Percentiles rank a stretch among this genome's conserved stretches.
Evolutionary conservation across 2,797 vertebrate genomes (phyloP).

Genomic region (Benthosema pterotum): DNA sequence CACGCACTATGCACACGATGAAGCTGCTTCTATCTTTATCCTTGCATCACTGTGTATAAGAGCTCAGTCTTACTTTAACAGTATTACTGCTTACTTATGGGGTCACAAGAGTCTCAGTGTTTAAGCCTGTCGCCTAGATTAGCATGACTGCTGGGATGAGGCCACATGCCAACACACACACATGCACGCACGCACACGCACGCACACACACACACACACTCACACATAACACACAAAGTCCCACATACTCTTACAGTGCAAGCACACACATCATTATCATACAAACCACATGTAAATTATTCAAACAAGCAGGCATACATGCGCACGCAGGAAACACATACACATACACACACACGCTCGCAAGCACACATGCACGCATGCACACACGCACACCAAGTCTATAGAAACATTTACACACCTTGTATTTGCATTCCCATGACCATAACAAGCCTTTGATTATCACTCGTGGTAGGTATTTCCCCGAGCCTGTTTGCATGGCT

Average conservation of each 20-base stretch:
- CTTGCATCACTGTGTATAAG: conserved; percentile 52
- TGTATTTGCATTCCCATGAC: conserved; percentile 74
- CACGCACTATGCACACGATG: neutral
- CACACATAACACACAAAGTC: no score
- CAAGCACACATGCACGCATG: conserved; percentile 7
- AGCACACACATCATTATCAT: conserved; percentile 40
- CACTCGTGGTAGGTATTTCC: conserved; percentile 68
- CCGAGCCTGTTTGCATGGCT: conserved; percentile 71
- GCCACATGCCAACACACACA: conserved; percentile 6
- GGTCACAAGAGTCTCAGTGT: conserved; percentile 64
- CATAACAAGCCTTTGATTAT: conserved; percentile 74
- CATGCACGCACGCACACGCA: neutral
- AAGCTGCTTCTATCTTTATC: conserved; percentile 63
- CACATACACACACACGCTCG: neutral
- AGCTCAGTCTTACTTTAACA: conserved; percentile 74
- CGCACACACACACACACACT: conserved; percentile 3
- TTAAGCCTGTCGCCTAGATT: conserved; percentile 73
- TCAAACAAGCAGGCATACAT: conserved; percentile 23
- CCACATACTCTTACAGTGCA: no score
- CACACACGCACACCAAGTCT: conserved; percentile 9
- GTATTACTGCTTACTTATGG: conserved; percentile 75
- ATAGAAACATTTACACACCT: conserved; percentile 4
- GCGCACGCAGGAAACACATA: neutral
- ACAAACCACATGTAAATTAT: conserved; percentile 61
- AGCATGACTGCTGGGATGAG: conserved; percentile 49